Base-by-base conservation (phyloP, 2,888 invertebrate genomes). In the Apoderus coryli region DNA sequence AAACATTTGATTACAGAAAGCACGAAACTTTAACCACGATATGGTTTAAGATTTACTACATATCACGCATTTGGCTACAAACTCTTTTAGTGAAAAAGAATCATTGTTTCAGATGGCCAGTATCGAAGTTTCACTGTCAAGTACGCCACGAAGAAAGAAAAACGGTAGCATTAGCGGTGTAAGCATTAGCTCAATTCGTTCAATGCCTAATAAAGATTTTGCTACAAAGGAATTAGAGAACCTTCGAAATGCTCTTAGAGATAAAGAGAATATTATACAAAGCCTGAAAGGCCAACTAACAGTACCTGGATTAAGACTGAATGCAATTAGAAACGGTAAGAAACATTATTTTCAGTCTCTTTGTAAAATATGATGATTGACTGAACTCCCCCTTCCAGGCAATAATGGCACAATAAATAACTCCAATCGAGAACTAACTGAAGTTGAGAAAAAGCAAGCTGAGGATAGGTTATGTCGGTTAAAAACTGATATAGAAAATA, bases 241-340 rank as follows among this genome's bases (percentile, higher is more conserved):
- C 42, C 62, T 77, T 39, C 67, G 74, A 33, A 69, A 74, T 28
- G 76, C 78, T 2, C 60, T 85, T 19, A 65, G 72, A 24, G 85
- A 85, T 56, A 82, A 82, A 47, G 85, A 85, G 52, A 74, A 78
- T 27, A 73, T 82, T 32, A 85, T 85, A 56, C 79, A 82, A 54
- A 82, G 72, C 44, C 57, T 76, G 9, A 74, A 74, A 50, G 74
- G 74, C 37, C 76, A 76, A 48, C 54, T 76, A 23, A 71, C 70
- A 43, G 70, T 72, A 23, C 72, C 73, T 41, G 66, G 67, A 4
- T 59, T 65, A 5, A 55, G 65, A 4, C 49, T 67, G 19, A 59
- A 62, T 2, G 37, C 45, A 10, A 43, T 46, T 10, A 40, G 54
- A 48, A 42, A 52, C 48, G 44, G 38, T 38, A 32, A 23, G 31